A percentile compares a stretch with the other conserved stretches of the same genome.
These are phyloP conservation scores for Alaudala cheleensis DNA, from an alignment of 2,113 vertebrate genomes.

Conservation along the genomic window DNA sequence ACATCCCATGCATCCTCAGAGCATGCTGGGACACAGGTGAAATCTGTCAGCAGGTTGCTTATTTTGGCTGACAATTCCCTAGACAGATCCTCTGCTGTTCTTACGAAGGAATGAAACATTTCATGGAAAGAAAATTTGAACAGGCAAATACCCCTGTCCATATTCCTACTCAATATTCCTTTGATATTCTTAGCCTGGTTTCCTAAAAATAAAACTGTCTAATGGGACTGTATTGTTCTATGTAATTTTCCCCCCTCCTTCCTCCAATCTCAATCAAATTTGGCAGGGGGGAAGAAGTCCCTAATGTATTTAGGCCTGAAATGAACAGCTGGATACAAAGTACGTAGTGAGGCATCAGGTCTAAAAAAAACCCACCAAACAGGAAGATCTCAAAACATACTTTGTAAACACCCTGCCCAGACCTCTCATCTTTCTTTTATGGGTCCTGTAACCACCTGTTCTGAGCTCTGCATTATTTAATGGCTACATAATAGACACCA, in stretches of 20 bases:
- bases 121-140: neutral
- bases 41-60: neutral
- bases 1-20: neutral
- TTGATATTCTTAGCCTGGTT: conserved; percentile 34
- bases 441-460: neutral
- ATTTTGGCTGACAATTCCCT: conserved; percentile 23
- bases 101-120: neutral
- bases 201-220: conserved; percentile 31
- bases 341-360: rapidly evolving
- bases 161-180: conserved; percentile 11
- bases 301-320: neutral
- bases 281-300: neutral
- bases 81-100: neutral
- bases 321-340: neutral
- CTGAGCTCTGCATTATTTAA: neutral
- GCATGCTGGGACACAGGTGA: neutral
- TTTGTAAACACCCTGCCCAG: neutral
- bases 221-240: neutral
- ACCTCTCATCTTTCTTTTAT: neutral
- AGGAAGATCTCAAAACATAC: neutral
- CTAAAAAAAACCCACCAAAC: neutral
- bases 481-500: neutral
- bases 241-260: neutral
- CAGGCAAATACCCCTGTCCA: neutral
- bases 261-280: neutral